A percentile compares a stretch with the other conserved stretches of the same genome.
Evolutionary conservation across 2,888 invertebrate genomes (phyloP).

Genomic region (Odiellus spinosus): DNA sequence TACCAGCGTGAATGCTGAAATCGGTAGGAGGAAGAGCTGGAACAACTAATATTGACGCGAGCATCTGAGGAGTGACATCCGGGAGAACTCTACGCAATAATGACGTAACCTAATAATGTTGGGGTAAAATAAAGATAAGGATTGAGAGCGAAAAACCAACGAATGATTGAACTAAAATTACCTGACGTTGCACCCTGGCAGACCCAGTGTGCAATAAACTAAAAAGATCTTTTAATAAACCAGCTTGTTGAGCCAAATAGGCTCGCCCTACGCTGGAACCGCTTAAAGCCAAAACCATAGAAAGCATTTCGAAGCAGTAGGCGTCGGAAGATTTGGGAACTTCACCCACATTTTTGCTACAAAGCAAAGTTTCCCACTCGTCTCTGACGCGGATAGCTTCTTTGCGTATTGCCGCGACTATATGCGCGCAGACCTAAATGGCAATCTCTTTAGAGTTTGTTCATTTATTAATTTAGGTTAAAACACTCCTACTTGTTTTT

Average conservation of each 20-base stretch:
- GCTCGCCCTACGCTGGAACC: conserved; percentile 79
- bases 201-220: conserved; percentile 82
- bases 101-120: conserved; percentile 49
- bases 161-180: conserved; percentile 24
- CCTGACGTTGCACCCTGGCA: conserved; percentile 85
- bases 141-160: background rate
- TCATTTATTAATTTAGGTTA: too few species aligned
- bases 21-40: conserved; percentile 53
- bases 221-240: conserved; percentile 64
- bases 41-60: conserved; percentile 59
- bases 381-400: conserved; percentile 73
- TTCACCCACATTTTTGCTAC: conserved; percentile 21
- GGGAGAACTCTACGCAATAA: conserved; percentile 70
- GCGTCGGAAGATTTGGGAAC: conserved; percentile 43
- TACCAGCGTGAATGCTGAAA: conserved; percentile 51
- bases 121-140: background rate
- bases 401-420: conserved; percentile 63
- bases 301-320: conserved; percentile 96
- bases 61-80: conserved; percentile 68
- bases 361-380: conserved; percentile 63
- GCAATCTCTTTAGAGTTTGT: background rate
- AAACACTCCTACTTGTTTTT: conserved; percentile 66
- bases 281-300: conserved; percentile 81
- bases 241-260: conserved; percentile 76
- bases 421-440: conserved; percentile 51